A percentile compares a stretch with the other conserved stretches of the same genome.
Evolutionary conservation across 1,140 invertebrate species (phyloP).

Genomic region (Geopemphigus sp.): DNA sequence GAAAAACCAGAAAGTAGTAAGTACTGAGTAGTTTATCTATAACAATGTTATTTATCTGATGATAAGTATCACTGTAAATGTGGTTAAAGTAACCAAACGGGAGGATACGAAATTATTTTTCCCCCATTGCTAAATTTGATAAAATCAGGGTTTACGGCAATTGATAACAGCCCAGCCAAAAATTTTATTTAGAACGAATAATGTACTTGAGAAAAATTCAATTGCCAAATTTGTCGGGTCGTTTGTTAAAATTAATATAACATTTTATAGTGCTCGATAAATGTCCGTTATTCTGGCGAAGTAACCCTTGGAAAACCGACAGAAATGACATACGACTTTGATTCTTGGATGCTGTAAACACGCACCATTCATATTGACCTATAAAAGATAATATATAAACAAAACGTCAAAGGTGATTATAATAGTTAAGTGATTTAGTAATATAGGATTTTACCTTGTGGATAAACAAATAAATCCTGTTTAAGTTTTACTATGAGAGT

Average conservation of each 20-base stretch:
- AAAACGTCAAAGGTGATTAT: constrained; percentile 19
- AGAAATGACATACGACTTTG: neutral
- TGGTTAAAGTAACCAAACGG: constrained; percentile 23
- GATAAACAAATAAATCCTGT: neutral
- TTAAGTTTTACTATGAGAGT: constrained; percentile 68
- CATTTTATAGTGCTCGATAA: neutral
- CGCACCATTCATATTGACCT: constrained; percentile 20
- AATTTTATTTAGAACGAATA: constrained; percentile 40
- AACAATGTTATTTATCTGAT: too few species aligned
- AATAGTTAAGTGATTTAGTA: constrained; percentile 2
- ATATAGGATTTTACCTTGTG: neutral
- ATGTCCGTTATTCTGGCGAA: neutral
- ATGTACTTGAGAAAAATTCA: constrained; percentile 32
- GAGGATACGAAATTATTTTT: constrained; percentile 24
- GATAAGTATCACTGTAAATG: neutral
- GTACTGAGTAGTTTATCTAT: too few species aligned
- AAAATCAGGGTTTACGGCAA: constrained; percentile 28
- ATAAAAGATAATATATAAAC: constrained; percentile 36
- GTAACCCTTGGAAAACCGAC: neutral
- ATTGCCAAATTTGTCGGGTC: neutral
- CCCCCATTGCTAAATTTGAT: neutral
- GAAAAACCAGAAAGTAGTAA: neutral
- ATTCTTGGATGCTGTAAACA: constrained; percentile 20
- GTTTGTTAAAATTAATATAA: constrained; percentile 5
- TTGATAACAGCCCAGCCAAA: constrained; percentile 43